phyloP scores from a whole-genome alignment of 2,888 invertebrate species.

The Macrosoma leucophasiata region DNA sequence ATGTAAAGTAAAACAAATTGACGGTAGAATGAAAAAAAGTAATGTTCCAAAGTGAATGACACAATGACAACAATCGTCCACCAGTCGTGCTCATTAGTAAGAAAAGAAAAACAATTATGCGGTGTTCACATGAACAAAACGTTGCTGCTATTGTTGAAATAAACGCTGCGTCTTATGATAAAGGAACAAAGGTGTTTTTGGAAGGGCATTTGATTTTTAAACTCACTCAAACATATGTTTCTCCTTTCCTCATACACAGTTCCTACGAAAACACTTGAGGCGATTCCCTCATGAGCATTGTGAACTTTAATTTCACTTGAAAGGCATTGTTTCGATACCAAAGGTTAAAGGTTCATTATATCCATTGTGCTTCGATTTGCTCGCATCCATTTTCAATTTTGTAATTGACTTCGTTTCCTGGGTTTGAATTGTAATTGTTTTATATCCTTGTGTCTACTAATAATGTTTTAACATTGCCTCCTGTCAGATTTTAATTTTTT shows the following conservation, averaged over 20 bases:
- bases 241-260: slow-evolving; percentile 49
- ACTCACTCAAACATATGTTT: slow-evolving; percentile 23
- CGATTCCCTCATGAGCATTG: slow-evolving; percentile 68
- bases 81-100: slow-evolving; percentile 70
- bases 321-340: slow-evolving; percentile 62
- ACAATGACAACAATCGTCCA: slow-evolving; percentile 65
- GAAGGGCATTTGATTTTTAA: slow-evolving; percentile 20
- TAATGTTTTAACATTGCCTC: too few species aligned
- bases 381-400: too few species aligned
- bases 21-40: slow-evolving; percentile 40
- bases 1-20: slow-evolving; percentile 53
- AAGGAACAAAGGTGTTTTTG: slow-evolving; percentile 31
- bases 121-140: slow-evolving; percentile 42
- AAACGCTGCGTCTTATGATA: slow-evolving; percentile 26
- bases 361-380: too few species aligned
- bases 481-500: too few species aligned
- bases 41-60: slow-evolving; percentile 49
- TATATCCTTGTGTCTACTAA: too few species aligned
- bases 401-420: too few species aligned
- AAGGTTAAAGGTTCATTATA: slow-evolving; percentile 34
- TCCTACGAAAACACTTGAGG: slow-evolving; percentile 48
- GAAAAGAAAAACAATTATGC: slow-evolving; percentile 62
- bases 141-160: slow-evolving; percentile 6
- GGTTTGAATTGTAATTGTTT: too few species aligned
- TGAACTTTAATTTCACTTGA: slow-evolving; percentile 60